Base-by-base conservation (phyloP, 2,113 vertebrate genomes). In the Myxocyprinus asiaticus region DNA sequence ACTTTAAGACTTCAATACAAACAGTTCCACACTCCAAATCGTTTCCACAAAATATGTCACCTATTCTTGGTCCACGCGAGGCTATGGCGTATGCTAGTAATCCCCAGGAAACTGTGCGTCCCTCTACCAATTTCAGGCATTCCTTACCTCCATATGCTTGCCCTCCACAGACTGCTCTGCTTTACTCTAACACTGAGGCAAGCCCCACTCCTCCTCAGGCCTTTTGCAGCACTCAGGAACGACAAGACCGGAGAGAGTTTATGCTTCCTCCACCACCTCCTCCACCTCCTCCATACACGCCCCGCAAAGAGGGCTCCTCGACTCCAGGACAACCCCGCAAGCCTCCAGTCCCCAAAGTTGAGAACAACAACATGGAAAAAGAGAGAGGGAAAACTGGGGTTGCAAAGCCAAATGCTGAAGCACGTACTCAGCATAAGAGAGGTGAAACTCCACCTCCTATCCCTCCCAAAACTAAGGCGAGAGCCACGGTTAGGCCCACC, bases 281-380 rank as follows among this genome's bases (percentile, higher is more conserved):
- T 22, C 91, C 91, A 7, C 55, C 72, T 58, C 92, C 92, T 70
- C 92, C 92, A 6, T 92, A 93, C 86, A 92, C 90, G 8, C 91
- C 92, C 50, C 90, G 91, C 22, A 92, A 91, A 88, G 91, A 87
- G 44, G 91, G 86, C 72, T 87, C 51, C 45, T 83, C 88, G 22
- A 84, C 85, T 10, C 84, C 83, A 9, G 82, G 86, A 84, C 76
- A 84, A 77, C 84, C 81, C 66, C 70, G 64, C 62, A 86, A 85
- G 80, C 86, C 88, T 76, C 83, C 91, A 48, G 81, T 82, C 85
- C 87, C 89, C 80, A 89, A 85, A 86, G 77, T 86, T 75, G 88
- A 88, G 72, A 82, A 79, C 81, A 88, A 82, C 67, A 82, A 70
- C 33, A 76, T 55, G 6, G 86, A 88, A 71, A 88, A 85, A 59